Base-by-base conservation (phyloP, 2,113 vertebrate species). In the Myocastor coypus region DNA sequence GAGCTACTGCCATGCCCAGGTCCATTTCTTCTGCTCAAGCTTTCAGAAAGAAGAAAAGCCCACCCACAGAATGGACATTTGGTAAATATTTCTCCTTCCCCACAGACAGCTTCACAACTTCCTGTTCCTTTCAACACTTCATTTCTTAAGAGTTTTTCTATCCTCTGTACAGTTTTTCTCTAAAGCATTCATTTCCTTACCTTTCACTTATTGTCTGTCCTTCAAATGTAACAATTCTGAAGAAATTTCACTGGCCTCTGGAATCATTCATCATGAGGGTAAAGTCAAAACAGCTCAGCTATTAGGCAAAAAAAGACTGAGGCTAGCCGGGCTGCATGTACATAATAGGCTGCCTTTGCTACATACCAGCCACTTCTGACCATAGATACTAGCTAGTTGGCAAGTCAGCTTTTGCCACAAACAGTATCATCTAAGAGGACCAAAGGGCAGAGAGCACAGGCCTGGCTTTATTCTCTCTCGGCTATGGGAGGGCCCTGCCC, bases 51-150 rank as follows among this genome's bases (percentile, higher is more conserved):
- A 75, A 59, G n/a, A 64, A 42, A 32, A 40, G n/a, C 32, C 26
- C 87, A 28, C 17, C 1, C 0, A 12, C 0, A 1, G 46, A 83
- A n/a, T 3, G 20, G 40, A 32, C 12, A 52, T 5, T 0, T 4
- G 40, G 20, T 4, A 24, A n/a, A 4, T 0, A 2, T 50, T 6
- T 24, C 55, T 73, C 32, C 81, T 73, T 40, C 50, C 52, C 13
- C 2, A 0, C 14, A 0, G 5, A 11, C 28, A 26, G 64, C 3
- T 24, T 0, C 17, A 26, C 0, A 2, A 46, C 55, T 26, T 69
- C 55, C 32, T 14, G 1, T 3, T 42, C 69, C 69, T 71, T 14
- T 24, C 86, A 22, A 28, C 46, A 30, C 30, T 28, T 13, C 6
- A 8, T 34, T 32, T 57, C 16, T 75, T 12, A 92, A 92, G 42